Conservation (phyloP, 23 tunicate genomes). For the Corella eumyota region DNA sequence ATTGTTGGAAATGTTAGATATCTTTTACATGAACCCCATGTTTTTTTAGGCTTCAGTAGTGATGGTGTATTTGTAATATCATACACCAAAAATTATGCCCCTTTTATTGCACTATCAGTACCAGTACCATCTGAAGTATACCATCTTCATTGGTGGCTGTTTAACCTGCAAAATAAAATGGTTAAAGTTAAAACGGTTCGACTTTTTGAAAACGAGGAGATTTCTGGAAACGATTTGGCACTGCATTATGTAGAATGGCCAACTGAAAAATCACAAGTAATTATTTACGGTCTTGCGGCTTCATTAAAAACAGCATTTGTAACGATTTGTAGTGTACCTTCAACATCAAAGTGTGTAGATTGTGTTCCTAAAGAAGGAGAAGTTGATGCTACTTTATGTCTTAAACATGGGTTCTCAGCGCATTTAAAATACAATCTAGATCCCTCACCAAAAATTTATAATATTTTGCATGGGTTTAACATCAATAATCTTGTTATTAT, state of each 20-base stretch:
- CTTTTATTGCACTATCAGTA: no score
- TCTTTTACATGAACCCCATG: slow-evolving; percentile 75
- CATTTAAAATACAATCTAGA: slow-evolving; percentile 68
- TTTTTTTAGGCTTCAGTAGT: slow-evolving; percentile 72
- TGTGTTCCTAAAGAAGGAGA: no score
- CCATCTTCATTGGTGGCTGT: slow-evolving; percentile 86
- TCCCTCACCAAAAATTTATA: slow-evolving; percentile 20
- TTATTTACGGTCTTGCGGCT: slow-evolving; percentile 45
- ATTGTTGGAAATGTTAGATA: slow-evolving; percentile 28
- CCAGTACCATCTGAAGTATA: slow-evolving; percentile 25
- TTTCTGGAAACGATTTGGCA: slow-evolving; percentile 9
- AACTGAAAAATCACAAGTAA: slow-evolving; percentile 41
- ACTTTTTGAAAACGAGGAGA: slow-evolving; percentile 83
- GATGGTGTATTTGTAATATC: slow-evolving; percentile 61
- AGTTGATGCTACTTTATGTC: slow-evolving; percentile 9
- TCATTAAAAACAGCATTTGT: slow-evolving; percentile 37
- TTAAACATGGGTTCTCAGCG: slow-evolving; percentile 58
- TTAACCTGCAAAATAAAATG: slow-evolving; percentile 21
- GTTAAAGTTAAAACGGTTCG: slow-evolving; percentile 23
- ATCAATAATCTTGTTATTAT: slow-evolving; percentile 57
- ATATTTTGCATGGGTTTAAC: slow-evolving; percentile 40
- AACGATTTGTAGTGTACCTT: slow-evolving; percentile 65
- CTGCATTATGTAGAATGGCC: slow-evolving; percentile 85
- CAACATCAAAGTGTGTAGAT: slow-evolving; percentile 18
- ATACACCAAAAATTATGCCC: slow-evolving; percentile 64